Evolutionary conservation across 2,797 vertebrate species (phyloP), one percentile per base, ranked within the genome.

Genomic region (Natrix natrix): DNA sequence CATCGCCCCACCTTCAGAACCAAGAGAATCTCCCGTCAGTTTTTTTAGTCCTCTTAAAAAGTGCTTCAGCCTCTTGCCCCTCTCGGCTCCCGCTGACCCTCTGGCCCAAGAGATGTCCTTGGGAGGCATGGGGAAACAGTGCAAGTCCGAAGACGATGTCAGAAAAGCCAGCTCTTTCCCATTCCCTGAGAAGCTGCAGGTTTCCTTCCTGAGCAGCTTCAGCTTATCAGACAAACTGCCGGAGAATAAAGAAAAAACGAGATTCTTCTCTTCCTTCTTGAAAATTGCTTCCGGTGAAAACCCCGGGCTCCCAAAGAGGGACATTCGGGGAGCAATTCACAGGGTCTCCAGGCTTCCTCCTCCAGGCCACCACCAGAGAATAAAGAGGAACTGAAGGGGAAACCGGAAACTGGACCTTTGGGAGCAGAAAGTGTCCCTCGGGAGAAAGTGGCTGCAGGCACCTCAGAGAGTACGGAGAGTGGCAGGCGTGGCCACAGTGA

Each of bases 21-120:
- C 93, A 24, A 20, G 88, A 89, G 94, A 93, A 87, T 63, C 96
- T 86, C 88, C 95, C 93, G 97, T 96, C 92, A 94, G 94, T 94
- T 98, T 99, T 93, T 98, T 99, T 93, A 98, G 97, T 89, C 98
- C 99, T 8, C 98, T 99, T 26, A 99, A 97, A 93, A 99, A 98
- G 94, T 99, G 99, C 32, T 96, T 99, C 90, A 99, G 98, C 97
- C 98, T 98, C 12, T 93, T 99, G 87, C 98, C 88, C 7, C 96
- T 98, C 94, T 96, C 97, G 95, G 96, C 97, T 95, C 96, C 97
- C 92, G 90, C 94, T 4, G 97, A 97, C 14, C 94, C 97, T 94
- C 94, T 93, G 95, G 95, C 98, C 97, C 96, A 98, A 94, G 96
- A 96, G 97, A 91, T 90, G 93, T 59, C 94, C 22, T 74, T 97